Evolutionary conservation across 2,888 invertebrate genomes (phyloP).

Genomic region (Muscina levida): DNA sequence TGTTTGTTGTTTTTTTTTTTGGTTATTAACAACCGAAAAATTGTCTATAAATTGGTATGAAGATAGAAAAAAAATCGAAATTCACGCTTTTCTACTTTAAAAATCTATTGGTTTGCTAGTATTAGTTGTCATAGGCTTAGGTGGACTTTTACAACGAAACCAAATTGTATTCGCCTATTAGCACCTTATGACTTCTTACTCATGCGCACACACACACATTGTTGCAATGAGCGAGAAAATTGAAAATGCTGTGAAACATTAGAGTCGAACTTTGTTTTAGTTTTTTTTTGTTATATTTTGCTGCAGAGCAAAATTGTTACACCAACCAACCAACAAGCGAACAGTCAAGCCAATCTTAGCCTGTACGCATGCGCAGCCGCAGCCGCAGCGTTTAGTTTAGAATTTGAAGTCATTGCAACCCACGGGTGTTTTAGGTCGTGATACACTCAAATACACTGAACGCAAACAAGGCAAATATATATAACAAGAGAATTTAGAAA

Average conservation of each 20-base stretch:
- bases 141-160: too few relatives aligned
- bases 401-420: conserved; percentile 56
- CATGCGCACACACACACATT: conserved; percentile 28
- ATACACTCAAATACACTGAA: conserved; percentile 41
- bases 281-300: too few relatives aligned
- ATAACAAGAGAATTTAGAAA: too few relatives aligned
- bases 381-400: conserved; percentile 63
- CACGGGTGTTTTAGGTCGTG: conserved; percentile 35
- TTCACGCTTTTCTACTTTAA: conserved; percentile 14
- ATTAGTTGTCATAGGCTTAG: too few relatives aligned
- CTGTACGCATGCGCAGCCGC: conserved; percentile 61
- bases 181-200: conserved; percentile 45
- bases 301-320: conserved; percentile 67
- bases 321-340: too few relatives aligned
- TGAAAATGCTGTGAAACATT: conserved; percentile 60
- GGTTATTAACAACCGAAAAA: conserved; percentile 51
- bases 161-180: conserved; percentile 37
- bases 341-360: too few relatives aligned
- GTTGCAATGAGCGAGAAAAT: conserved; percentile 26
- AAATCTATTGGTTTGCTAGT: background rate
- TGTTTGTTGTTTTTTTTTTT: conserved; percentile 22
- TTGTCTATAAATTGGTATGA: background rate
- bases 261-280: conserved; percentile 56
- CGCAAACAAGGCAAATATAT: too few relatives aligned
- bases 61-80: background rate